Percentiles rank a stretch among this genome's conserved stretches.
Evolutionary conservation across 2,797 vertebrate species (phyloP).

Genomic region (Poeciliopsis infans): DNA sequence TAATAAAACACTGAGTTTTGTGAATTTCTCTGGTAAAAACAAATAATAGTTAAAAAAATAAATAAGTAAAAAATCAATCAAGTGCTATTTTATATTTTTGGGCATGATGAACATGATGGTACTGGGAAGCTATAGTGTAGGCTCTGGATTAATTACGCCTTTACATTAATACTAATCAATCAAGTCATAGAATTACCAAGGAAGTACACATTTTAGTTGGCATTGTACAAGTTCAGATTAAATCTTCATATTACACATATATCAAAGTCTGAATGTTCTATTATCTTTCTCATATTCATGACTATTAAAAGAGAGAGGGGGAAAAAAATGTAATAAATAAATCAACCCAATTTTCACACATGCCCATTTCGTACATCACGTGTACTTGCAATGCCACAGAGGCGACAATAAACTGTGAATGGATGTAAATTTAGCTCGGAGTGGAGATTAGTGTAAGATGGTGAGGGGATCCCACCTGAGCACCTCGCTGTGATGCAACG

Average conservation of each 20-base stretch:
- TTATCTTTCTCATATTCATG: conserved; percentile 14
- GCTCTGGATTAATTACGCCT: background rate
- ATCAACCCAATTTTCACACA: conserved; percentile 7
- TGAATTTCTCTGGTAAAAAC: background rate
- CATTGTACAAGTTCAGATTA: background rate
- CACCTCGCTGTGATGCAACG: conserved; percentile 59
- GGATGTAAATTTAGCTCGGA: conserved; percentile 66
- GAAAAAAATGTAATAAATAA: background rate
- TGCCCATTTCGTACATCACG: conserved; percentile 7
- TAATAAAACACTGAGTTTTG: background rate
- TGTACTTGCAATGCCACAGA: conserved; percentile 36
- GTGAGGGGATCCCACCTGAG: conserved; percentile 69
- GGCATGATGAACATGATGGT: background rate
- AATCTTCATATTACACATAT: background rate
- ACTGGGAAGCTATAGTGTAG: background rate
- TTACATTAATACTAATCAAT: background rate
- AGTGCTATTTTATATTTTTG: background rate
- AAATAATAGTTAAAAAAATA: background rate
- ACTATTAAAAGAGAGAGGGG: background rate
- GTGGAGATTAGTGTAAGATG: conserved; percentile 70
- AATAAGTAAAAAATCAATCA: background rate
- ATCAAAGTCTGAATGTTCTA: background rate
- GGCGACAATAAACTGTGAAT: conserved; percentile 57
- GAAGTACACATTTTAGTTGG: background rate
- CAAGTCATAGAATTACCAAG: background rate